Conservation (phyloP, 2,113 vertebrate species). For the Acanthochromis polyacanthus region DNA sequence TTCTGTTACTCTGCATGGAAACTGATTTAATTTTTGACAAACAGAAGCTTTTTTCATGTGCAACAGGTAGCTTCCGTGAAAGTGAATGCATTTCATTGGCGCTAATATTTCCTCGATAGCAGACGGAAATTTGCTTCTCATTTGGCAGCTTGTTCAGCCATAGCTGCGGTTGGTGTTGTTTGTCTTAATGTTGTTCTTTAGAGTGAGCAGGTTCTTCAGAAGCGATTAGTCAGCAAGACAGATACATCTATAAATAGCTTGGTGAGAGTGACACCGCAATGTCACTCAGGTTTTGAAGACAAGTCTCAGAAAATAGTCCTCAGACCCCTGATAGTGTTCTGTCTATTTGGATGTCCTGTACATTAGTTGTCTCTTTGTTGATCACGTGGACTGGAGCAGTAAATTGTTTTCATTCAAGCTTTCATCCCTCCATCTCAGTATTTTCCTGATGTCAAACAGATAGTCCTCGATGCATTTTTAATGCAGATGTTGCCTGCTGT, state of each 20-base stretch:
- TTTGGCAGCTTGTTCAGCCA: not conserved
- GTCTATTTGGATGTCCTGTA: not conserved
- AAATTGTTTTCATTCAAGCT: not conserved
- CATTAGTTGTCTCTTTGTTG: constrained; percentile 5
- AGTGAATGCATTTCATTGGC: not conserved
- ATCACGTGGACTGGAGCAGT: not conserved
- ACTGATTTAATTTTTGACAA: not conserved
- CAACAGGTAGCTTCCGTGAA: constrained; percentile 9
- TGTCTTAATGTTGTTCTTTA: constrained; percentile 2
- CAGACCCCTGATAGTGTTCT: not conserved
- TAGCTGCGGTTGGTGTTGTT: not conserved
- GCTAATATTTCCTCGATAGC: not conserved
- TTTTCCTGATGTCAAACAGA: constrained; percentile 23
- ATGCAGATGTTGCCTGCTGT: constrained; percentile 10
- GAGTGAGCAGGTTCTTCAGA: not conserved
- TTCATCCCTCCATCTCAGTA: not conserved
- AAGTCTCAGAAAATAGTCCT: not conserved
- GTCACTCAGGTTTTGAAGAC: not conserved
- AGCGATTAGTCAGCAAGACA: constrained; percentile 32
- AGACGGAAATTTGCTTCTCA: not conserved
- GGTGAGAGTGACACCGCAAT: not conserved
- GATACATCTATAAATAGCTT: constrained; percentile 5
- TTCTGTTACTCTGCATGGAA: constrained; percentile 14
- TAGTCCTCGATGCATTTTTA: constrained; percentile 11
- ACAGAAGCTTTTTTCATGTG: not conserved